These are phyloP conservation scores for Turritopsis rubra DNA, from an alignment of 30 jellyfish, hydroid and myxozoan species.

Conservation along the genomic window DNA sequence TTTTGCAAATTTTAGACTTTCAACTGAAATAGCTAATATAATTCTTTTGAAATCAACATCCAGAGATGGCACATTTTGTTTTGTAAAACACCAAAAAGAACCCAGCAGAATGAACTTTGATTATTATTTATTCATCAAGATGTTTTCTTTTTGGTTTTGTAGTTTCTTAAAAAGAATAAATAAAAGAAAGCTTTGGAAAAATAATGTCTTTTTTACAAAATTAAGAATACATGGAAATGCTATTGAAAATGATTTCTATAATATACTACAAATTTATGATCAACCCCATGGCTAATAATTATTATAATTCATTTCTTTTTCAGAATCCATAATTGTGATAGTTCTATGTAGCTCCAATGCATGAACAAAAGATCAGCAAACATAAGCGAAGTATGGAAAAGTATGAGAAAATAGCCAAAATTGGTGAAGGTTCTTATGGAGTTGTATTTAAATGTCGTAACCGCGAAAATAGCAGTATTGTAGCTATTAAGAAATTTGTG, in stretches of 20 bases:
- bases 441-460: conserved; percentile 89
- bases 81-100: too few relatives aligned
- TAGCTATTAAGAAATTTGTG: conserved; percentile 89
- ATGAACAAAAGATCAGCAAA: conserved; percentile 3
- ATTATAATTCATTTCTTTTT: background rate
- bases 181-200: too few relatives aligned
- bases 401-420: conserved; percentile 71
- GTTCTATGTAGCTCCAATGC: background rate
- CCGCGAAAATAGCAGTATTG: conserved; percentile 81
- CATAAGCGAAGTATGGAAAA: conserved; percentile 67
- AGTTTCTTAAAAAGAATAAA: background rate
- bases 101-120: too few relatives aligned
- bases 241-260: too few relatives aligned
- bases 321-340: background rate
- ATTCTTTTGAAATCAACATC: too few relatives aligned
- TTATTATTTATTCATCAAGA: background rate
- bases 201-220: too few relatives aligned
- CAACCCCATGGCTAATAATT: too few relatives aligned
- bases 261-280: background rate
- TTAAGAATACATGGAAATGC: background rate
- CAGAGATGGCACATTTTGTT: too few relatives aligned
- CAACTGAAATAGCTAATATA: too few relatives aligned
- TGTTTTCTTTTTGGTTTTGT: background rate
- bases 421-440: conserved; percentile 99
- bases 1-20: too few relatives aligned